Percentiles rank a stretch among this genome's conserved stretches.
These are phyloP conservation scores for Mayetiola destructor DNA, from an alignment of 2,888 invertebrate genomes.

Conservation along the genomic window DNA sequence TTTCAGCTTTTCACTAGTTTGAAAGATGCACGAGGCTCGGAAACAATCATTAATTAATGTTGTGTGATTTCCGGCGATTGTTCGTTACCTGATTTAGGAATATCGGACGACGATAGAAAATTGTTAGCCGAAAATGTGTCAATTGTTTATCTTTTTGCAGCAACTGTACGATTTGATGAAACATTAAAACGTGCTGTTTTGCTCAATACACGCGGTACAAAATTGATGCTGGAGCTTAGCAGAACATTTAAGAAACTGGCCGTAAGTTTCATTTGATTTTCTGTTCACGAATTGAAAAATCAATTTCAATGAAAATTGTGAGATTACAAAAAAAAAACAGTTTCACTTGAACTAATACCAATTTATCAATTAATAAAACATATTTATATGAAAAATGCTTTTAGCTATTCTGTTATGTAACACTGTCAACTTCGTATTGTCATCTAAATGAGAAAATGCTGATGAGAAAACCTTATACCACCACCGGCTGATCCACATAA, in stretches of 20 bases:
- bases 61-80: constrained; percentile 62
- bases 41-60: constrained; percentile 49
- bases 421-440: constrained; percentile 83
- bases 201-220: constrained; percentile 84
- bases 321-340: not conserved
- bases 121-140: constrained; percentile 51
- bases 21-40: constrained; percentile 47
- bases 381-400: no score
- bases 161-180: constrained; percentile 54
- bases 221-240: constrained; percentile 70
- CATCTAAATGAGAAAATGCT: constrained; percentile 70
- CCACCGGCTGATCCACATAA: constrained; percentile 63
- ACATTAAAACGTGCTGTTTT: constrained; percentile 75
- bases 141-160: constrained; percentile 75
- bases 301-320: not conserved
- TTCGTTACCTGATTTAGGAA: constrained; percentile 48
- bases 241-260: constrained; percentile 59
- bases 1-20: constrained; percentile 62
- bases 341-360: no score
- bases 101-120: constrained; percentile 50
- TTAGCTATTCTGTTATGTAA: constrained; percentile 61
- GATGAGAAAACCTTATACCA: constrained; percentile 74
- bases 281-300: not conserved
- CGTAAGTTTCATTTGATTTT: constrained; percentile 35
- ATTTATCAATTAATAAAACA: constrained; percentile 17